Evolutionary conservation across 2,113 vertebrate genomes (phyloP), one percentile per base, ranked within the genome.

Genomic region (Melozone crissalis): DNA sequence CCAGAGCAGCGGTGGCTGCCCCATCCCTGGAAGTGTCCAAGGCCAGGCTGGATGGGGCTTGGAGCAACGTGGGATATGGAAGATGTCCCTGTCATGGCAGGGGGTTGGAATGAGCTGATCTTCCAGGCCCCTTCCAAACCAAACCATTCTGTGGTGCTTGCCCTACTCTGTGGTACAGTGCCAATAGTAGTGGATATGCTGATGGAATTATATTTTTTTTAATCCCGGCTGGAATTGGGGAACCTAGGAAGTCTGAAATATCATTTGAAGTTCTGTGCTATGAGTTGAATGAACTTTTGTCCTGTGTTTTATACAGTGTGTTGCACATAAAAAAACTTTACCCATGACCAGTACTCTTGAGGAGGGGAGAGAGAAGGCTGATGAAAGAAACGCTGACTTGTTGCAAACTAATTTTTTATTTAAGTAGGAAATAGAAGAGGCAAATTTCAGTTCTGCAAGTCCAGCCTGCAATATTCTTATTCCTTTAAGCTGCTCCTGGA

Each of bases 21-120:
- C 15, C 23, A 52, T 44, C 31, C 19, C 33, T 67, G 52, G 44
- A 39, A 67, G 12, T 52, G 52, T n/a, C 2, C 13, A 21, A 59
- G 23, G 5, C 3, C 44, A 24, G 31, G 7, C 0, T 23, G 33
- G 39, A 46, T 0, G 0, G 2, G 33, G 5, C 13, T 89, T 52
- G 33, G 28, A 82, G 19, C 15, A 52, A 0, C 5, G 33, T 54
- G 61, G 16, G 1, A 4, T 3, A 14, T 14, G 20, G 39, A 39
- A 39, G 15, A 3, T 67, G 28, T 52, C 46, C 23, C 46, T 46
- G 54, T 2, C 33, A 17, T 44, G 37, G 7, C 15, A 67, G 12
- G 0, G 10, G 0, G 0, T 1, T 39, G 28, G 46, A 75, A 82
- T 6, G 13, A 26, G 13, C 26, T 30, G 39, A 3, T 10, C 20